phyloP scores from a whole-genome alignment of 2,888 invertebrate genomes.

The Panzeria rudis region DNA sequence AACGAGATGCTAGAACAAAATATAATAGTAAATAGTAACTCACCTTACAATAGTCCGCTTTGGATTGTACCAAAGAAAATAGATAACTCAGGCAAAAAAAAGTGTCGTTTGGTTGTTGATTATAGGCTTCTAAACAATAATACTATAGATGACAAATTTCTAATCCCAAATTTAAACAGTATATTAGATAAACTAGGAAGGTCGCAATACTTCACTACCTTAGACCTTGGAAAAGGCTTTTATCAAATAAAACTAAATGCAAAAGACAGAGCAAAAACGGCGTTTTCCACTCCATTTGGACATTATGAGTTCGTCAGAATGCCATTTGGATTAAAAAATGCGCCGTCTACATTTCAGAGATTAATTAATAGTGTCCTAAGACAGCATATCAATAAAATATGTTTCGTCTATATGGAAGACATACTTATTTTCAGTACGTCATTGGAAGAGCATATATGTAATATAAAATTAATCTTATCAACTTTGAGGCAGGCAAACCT shows the following conservation, averaged over 20 bases:
- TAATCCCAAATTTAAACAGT: no score
- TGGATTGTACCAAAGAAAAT: no score
- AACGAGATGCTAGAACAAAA: no score
- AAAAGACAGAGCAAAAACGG: background rate
- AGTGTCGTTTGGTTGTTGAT: no score
- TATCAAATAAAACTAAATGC: slow-evolving; percentile 7
- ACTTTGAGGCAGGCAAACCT: background rate
- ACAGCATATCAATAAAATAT: background rate
- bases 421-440: background rate
- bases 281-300: background rate
- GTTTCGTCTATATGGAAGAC: background rate
- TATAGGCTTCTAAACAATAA: no score
- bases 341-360: background rate
- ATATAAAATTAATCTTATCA: background rate
- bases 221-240: slow-evolving; percentile 1
- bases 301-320: slow-evolving; percentile 6
- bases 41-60: no score
- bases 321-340: slow-evolving; percentile 8
- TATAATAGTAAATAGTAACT: no score
- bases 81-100: no score
- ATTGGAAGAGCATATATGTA: background rate
- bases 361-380: background rate
- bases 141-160: no score
- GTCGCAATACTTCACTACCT: no score
- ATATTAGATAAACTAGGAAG: no score